Conservation (phyloP, 2,797 vertebrate species). For the Arremon aurantiirostris region DNA sequence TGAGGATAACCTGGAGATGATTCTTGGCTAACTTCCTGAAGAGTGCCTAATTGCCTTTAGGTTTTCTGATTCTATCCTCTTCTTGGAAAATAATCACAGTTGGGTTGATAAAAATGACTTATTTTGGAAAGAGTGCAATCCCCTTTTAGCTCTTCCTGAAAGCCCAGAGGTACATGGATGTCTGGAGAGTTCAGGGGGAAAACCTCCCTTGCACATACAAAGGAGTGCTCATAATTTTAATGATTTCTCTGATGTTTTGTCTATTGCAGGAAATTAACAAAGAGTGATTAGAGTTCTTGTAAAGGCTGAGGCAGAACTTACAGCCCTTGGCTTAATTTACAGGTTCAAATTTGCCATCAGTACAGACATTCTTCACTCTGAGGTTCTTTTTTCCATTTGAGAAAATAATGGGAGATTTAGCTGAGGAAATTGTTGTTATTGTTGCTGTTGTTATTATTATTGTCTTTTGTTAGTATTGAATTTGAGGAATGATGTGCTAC, state of each 20-base stretch:
- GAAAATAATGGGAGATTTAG: not conserved
- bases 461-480: not conserved
- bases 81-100: not conserved
- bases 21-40: not conserved
- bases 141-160: not conserved
- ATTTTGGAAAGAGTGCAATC: not conserved
- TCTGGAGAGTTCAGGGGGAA: not conserved
- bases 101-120: constrained; percentile 7
- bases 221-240: not conserved
- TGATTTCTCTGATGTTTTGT: constrained; percentile 42
- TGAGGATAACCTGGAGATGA: not conserved
- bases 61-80: not conserved
- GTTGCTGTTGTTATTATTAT: not conserved
- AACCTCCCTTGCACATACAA: not conserved
- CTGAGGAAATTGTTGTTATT: not conserved
- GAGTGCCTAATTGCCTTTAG: not conserved
- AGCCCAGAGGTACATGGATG: not conserved
- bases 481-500: not conserved
- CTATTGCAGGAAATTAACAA: constrained; percentile 1
- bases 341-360: not conserved
- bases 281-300: not conserved
- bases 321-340: not conserved
- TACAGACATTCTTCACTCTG: not conserved
- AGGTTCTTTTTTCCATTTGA: not conserved
- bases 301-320: not conserved